Conservation (phyloP, 2,888 invertebrate species). For the Brachyopa scutellaris region DNA sequence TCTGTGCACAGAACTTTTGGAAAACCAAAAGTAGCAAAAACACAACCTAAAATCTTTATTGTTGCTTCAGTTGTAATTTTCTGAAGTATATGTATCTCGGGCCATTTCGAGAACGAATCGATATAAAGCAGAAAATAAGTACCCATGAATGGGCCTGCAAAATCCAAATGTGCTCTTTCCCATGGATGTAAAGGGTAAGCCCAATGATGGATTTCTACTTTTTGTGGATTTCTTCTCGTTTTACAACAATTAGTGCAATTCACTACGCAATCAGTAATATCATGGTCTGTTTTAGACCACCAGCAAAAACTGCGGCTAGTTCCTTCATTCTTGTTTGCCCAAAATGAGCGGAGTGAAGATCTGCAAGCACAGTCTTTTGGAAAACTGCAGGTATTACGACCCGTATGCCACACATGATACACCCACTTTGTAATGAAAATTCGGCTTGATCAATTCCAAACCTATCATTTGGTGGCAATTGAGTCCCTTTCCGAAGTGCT, state of each 20-base stretch:
- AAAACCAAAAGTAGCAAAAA: no score
- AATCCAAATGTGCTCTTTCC: background rate
- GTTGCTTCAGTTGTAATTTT: no score
- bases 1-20: no score
- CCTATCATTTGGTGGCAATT: background rate
- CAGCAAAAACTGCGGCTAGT: conserved; percentile 5
- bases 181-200: background rate
- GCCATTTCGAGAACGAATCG: no score
- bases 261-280: background rate
- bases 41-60: no score
- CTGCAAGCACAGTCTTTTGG: background rate
- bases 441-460: background rate
- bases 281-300: background rate
- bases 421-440: background rate
- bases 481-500: background rate
- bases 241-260: background rate
- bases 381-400: background rate
- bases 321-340: no score
- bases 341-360: background rate
- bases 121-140: no score
- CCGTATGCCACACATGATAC: conserved; percentile 3
- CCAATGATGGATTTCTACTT: background rate
- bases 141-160: no score
- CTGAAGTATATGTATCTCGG: no score
- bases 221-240: background rate